Base-by-base conservation (phyloP, 2,888 invertebrate species). In the Spatulosminthurus flaviceps region DNA sequence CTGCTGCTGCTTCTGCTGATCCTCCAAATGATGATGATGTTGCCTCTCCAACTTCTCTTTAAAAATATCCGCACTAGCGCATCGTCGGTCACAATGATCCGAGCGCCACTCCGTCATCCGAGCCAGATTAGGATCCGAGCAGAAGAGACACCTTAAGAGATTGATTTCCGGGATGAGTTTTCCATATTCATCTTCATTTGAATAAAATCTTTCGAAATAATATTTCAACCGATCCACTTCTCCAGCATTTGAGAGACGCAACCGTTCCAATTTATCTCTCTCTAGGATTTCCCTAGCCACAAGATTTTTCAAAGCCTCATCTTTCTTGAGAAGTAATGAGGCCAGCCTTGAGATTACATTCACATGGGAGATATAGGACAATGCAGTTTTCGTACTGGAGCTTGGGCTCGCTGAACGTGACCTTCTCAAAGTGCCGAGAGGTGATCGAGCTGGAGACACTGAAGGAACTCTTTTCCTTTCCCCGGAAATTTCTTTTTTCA, bases 341-440 rank as follows among this genome's bases (percentile, higher is more conserved):
- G 94, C 95, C 78, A 94, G 91, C 88, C 95, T 95, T 85, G 95
- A 95, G 85, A 95, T 95, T n/a, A 95, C 92, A 86, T 95, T 94
- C 83, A 95, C 95, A 86, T 93, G 94, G 0, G 95, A 95, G 94
- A 95, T 95, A 82, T 92, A 92, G 19, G 81, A 80, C 28, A 81
- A 74, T 67, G 82, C 72, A 7, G 64, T 0, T 41, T 81, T 71
- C 43, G 76, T 64, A 51, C 77, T 70, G 28, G 43, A 70, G 11
- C 28, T 64, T 1, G 72, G 61, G 21, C 51, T 76, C 16, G 79
- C 79, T 34, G 78, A 81, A 19, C 72, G 78, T 43, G 78, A 77
- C 78, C 82, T 80, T 22, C 69, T 43, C 19, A 29, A 21, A 16
- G 69, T 64, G 1, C n/a, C 22, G 0, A 77, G 75, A 26, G 82